Evolutionary conservation across 2,113 vertebrate species (phyloP), one percentile per base, ranked within the genome.

Genomic region (Etia nguti): DNA sequence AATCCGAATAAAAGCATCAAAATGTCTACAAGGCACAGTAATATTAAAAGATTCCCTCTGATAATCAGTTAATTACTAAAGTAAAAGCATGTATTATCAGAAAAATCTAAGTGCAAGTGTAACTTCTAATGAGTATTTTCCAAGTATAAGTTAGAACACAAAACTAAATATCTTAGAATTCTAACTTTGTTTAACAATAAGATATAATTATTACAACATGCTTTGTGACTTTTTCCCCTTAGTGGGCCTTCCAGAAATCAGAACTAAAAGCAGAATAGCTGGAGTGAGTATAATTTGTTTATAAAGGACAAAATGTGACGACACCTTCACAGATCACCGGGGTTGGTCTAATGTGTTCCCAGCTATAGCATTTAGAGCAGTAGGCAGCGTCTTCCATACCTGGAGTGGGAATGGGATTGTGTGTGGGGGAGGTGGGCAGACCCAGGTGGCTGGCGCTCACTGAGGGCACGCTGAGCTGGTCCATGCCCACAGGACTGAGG

Each of bases 401-500:
- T 97, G 97, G 95, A 50, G 98, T 94, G 84, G 98, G 91, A 85
- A 99, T 97, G 90, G 97, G 41, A 48, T 97, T 99, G 95, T 99
- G 98, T 29, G 98, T 97, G 68, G 99, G 98, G 8, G 98, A 99
- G 0, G 97, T 96, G 89, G 98, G 95, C 94, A 99, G 94, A 11
- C 98, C 97, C 88, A 99, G 94, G 93, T 99, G 99, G 93, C 96
- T 96, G 89, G 97, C 97, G 95, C 97, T 97, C 93, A 98, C 98
- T 11, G 98, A 97, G 83, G 98, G 96, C 82, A 98, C 97, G 84
- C 97, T 97, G 93, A 99, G 97, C 95, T 98, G 98, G 94, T 99
- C 99, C 98, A 99, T 99, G 94, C 98, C 98, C 95, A 99, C 97
- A 36, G 98, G 97, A 93, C 97, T 99, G 92, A 99, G 94, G 95